Evolutionary conservation across 92 coral and sea anemone genomes (phyloP), one percentile per base, ranked within the genome.

Genomic region (Metridium senile): DNA sequence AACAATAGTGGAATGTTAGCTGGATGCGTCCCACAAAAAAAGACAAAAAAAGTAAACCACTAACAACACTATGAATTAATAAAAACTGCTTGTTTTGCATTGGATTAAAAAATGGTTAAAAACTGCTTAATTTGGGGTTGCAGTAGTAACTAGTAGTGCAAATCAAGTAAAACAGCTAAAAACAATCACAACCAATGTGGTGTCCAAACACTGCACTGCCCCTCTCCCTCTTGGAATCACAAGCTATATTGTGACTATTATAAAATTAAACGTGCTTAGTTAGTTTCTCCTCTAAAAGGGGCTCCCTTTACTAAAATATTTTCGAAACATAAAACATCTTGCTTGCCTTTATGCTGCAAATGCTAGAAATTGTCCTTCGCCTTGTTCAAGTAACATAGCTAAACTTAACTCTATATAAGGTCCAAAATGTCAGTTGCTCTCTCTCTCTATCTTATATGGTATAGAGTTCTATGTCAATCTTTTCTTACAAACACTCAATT

Each of bases 241-340:
- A 63, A 63, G 19, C 69, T 28, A 30, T 9, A 28, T 63, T 21
- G 28, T 26, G 9, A 59, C 69, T 63, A 63, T 31, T 30, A 63
- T 63, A 63, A 63, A 63, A 63, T 31, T 63, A 63, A 63, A 63
- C n/a, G 11, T 28, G 39, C 43, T 31, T 28, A 28, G 69, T 6
- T 63, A 17, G 45, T n/a, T 63, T 27, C 28, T 61, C 29, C 69
- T 63, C 45, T 31, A 63, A 31, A 4, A 10, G 0, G 27, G 25
- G 69, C 1, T 13, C 4, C 69, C 33, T 22, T 39, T 26, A 13
- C 69, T 63, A 63, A 63, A 63, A 63, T 63, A 63, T 63, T 28
- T 34, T 35, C 67, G 56, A 73, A 73, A 73, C 51, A 73, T 58
- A 8, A 58, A 25, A 22, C 20, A 8, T 73, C 78, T 53, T 73